Conservation (phyloP, 2,797 vertebrate genomes). For the Sphenodon punctatus region DNA sequence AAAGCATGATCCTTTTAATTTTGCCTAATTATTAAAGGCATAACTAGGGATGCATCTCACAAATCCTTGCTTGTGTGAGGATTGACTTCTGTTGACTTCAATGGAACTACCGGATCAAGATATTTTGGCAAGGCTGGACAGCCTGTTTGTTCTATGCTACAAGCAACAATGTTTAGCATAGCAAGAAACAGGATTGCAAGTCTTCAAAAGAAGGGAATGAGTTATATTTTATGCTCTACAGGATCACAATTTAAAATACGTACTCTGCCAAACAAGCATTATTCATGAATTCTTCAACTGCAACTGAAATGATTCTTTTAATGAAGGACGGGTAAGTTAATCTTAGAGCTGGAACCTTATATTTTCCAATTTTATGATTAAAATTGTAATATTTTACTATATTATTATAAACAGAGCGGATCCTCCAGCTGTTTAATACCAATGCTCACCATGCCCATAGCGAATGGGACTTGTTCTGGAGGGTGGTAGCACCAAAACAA, state of each 20-base stretch:
- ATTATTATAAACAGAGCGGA: background rate
- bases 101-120: background rate
- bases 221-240: background rate
- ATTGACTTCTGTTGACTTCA: background rate
- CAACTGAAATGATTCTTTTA: background rate
- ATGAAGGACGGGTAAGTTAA: background rate
- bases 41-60: background rate
- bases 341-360: background rate
- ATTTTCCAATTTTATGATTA: background rate
- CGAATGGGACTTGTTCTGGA: background rate
- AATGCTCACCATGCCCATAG: background rate
- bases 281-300: accelerated
- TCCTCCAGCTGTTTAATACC: accelerated
- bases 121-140: accelerated
- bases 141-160: background rate
- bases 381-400: background rate
- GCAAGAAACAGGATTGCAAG: background rate
- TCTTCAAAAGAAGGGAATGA: background rate
- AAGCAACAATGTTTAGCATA: background rate
- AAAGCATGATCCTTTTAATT: constrained; percentile 23
- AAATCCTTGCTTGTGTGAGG: background rate
- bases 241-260: background rate
- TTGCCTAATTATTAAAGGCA: background rate
- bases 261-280: background rate
- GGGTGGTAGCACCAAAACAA: too few relatives aligned